Percentiles rank a stretch among this genome's conserved stretches.
phyloP scores from a whole-genome alignment of 2,888 invertebrate genomes.

The Amiota communis region DNA sequence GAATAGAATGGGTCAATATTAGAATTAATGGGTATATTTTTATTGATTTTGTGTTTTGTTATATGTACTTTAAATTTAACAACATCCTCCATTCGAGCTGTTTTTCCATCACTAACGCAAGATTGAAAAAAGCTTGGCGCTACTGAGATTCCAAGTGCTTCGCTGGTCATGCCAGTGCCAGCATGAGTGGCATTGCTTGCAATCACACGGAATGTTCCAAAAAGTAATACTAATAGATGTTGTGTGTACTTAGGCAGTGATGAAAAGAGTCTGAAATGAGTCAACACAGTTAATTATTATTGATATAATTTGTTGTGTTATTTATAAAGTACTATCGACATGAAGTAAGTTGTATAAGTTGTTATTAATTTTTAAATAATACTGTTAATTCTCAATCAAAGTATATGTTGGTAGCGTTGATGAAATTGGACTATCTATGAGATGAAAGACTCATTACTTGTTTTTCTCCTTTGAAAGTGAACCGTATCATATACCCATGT shows the following conservation, averaged over 20 bases:
- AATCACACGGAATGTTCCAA: constrained; percentile 97
- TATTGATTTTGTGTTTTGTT: too few relatives aligned
- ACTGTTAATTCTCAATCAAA: too few relatives aligned
- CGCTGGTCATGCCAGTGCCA: constrained; percentile 94
- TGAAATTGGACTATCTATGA: too few relatives aligned
- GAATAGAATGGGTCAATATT: background rate
- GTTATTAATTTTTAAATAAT: too few relatives aligned
- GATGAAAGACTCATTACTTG: too few relatives aligned
- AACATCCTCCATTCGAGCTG: constrained; percentile 96
- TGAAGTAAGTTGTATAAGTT: too few relatives aligned
- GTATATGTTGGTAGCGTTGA: too few relatives aligned
- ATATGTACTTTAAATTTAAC: constrained; percentile 90
- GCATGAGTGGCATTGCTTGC: constrained; percentile 92
- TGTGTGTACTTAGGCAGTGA: constrained; percentile 93
- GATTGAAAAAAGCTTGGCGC: constrained; percentile 97
- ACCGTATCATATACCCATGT: too few relatives aligned
- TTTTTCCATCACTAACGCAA: constrained; percentile 95
- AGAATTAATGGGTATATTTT: background rate
- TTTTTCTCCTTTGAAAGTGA: too few relatives aligned
- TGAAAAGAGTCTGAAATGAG: constrained; percentile 82
- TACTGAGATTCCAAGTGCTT: constrained; percentile 94
- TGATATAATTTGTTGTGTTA: too few relatives aligned
- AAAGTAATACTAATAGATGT: constrained; percentile 92
- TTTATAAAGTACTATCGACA: too few relatives aligned
- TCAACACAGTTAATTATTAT: too few relatives aligned